phyloP scores from a whole-genome alignment of 2,113 vertebrate genomes.

The Aleadryas rufinucha region DNA sequence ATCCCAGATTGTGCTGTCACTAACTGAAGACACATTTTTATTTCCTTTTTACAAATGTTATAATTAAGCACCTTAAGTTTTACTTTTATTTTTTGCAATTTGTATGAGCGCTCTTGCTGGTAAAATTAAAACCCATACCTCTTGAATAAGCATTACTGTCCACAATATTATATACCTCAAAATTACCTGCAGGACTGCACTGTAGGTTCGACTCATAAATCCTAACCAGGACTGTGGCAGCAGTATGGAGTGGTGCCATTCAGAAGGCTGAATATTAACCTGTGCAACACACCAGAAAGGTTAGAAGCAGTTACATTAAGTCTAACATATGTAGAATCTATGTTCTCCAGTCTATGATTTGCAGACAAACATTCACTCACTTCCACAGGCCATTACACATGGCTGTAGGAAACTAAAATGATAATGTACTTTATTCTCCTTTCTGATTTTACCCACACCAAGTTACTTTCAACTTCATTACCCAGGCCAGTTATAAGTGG shows the following conservation, averaged over 20 bases:
- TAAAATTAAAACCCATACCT: neutral
- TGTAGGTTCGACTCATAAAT: conserved; percentile 88
- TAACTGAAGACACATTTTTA: neutral
- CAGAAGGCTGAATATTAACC: conserved; percentile 94
- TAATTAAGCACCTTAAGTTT: neutral
- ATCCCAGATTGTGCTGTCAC: neutral
- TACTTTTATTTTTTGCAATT: neutral
- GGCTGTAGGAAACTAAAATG: neutral
- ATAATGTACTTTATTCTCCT: neutral
- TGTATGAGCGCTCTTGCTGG: neutral
- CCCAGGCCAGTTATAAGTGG: neutral
- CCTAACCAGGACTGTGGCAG: conserved; percentile 89
- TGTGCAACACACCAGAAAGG: conserved; percentile 41
- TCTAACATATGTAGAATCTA: neutral
- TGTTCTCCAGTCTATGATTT: neutral
- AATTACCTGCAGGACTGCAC: conserved; percentile 87
- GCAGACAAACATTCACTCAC: neutral
- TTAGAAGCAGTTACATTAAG: neutral
- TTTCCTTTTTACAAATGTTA: neutral
- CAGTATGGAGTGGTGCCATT: conserved; percentile 90
- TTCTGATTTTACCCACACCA: neutral
- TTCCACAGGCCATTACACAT: neutral
- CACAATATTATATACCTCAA: neutral
- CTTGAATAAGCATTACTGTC: neutral
- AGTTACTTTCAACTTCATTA: neutral